Evolutionary conservation across 2,113 vertebrate species (phyloP), one percentile per base, ranked within the genome.

Genomic region (Sapayoa aenigma): DNA sequence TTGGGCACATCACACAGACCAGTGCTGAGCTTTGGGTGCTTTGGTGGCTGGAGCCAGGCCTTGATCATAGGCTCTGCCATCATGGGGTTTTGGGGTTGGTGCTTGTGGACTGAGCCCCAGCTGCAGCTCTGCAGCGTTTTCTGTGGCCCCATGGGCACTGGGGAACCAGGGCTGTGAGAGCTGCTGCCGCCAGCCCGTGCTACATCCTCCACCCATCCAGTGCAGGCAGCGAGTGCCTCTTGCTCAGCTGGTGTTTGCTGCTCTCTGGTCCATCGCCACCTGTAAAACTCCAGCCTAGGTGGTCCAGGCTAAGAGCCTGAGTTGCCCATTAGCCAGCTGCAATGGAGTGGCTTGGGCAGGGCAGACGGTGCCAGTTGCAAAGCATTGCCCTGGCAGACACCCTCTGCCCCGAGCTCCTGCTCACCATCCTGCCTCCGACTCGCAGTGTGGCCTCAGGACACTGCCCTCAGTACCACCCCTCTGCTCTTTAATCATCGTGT

Each of bases 321-420:
- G 39, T 28, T 71, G n/a, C 47, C 47, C 2, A 1, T 18, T 3
- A 1, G 30, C 47, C 0, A 1, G 39, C 35, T 72, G 73, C 52
- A 75, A 8, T 0, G 1, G 41, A 24, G 41, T 41, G 41, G 46
- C 74, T 89, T 41, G 77, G 53, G 69, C 56, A 72, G 66, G 0
- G 0, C 0, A 14, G 69, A 56, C 1, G 6, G 39, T 59, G 74
- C 66, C 53, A 78, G 66, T 18, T 2, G 1, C 44, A 68, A 59
- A 91, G 30, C 42, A 10, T 6, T 4, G 4, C 47, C 33, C 86
- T 74, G 76, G 68, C 41, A n/a, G 30, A 14, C 11, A 5, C 28
- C 10, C 15, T 72, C 53, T 4, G 3, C 71, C 52, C 72, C 1
- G 0, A 63, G 42, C 60, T 84, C 62, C 66, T 47, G 44, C 49